Evolutionary conservation across 2,113 vertebrate genomes (phyloP), one percentile per base, ranked within the genome.

Genomic region (Muscicapa adusta): DNA sequence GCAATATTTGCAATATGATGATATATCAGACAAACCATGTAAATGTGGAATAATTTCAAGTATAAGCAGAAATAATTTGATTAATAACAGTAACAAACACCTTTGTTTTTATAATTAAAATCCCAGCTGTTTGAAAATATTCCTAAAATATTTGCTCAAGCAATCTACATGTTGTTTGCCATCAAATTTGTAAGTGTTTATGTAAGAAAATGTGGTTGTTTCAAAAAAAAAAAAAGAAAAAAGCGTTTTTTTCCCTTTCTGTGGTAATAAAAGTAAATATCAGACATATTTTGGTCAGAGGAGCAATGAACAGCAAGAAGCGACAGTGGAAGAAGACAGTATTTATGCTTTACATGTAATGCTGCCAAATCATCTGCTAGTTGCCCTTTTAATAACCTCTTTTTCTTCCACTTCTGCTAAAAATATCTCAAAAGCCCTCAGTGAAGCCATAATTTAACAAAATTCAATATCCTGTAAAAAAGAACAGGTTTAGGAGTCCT

Each of bases 391-490:
- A 91, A 87, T 79, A 78, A 94, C 58, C 65, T 57, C 18, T 85
- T 92, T 96, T 94, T 81, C 68, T 86, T 97, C 83, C 31, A 17
- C 15, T 50, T 48, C 54, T 84, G 26, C 73, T 95, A 95, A 93
- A 94, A 96, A 88, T 91, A 95, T 57, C 45, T 86, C 65, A 62
- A 79, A 95, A 94, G 74, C 66, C 70, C 33, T 61, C 12, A 1
- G 33, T 81, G 73, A 93, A 94, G 73, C 57, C 62, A 84, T 87
- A 78, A 92, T 78, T 91, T 50, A 81, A 86, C 25, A 85, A 81
- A 92, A 89, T 92, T 92, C 36, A 91, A 56, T 94, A 93, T 63
- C 67, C 45, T 92, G 80, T 71, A 91, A 75, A 60, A 50, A 94
- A 53, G 20, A 72, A 53, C 40, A 73, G 53, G 70, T 94, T 88